phyloP scores from a whole-genome alignment of 2,888 invertebrate species.

The Zygogramma bicolorata region DNA sequence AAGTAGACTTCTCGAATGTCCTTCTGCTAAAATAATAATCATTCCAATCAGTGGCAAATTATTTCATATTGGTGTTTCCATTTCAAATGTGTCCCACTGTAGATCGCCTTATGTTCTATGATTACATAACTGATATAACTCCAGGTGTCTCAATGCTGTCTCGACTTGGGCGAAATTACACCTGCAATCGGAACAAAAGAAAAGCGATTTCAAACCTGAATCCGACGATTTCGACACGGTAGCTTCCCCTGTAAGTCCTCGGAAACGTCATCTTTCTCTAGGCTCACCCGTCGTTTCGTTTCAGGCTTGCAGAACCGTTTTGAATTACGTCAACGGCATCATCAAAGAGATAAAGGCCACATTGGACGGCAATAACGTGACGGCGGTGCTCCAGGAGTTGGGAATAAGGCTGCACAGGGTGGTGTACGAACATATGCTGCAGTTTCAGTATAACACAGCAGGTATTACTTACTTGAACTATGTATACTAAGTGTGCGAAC shows the following conservation, averaged over 20 bases:
- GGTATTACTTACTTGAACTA: constrained; percentile 70
- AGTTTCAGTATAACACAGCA: constrained; percentile 93
- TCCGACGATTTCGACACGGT: constrained; percentile 85
- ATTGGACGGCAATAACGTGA: constrained; percentile 93
- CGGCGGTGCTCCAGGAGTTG: constrained; percentile 87
- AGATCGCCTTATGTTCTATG: no score
- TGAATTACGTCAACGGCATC: constrained; percentile 83
- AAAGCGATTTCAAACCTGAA: constrained; percentile 93
- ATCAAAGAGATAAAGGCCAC: constrained; percentile 83
- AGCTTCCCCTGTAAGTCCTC: constrained; percentile 80
- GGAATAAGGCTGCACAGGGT: constrained; percentile 93
- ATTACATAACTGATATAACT: neutral
- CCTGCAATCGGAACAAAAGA: constrained; percentile 93
- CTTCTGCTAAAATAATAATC: no score
- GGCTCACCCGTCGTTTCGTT: neutral
- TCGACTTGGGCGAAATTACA: constrained; percentile 92
- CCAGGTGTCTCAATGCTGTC: constrained; percentile 84
- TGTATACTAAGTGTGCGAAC: no score
- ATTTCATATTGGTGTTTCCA: no score
- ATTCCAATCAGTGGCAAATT: no score
- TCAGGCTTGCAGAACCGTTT: constrained; percentile 88
- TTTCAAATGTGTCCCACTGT: no score
- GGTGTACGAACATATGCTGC: constrained; percentile 93
- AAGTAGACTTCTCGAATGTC: no score
- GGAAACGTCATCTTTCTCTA: neutral